A percentile compares a stretch with the other conserved stretches of the same genome.
These are phyloP conservation scores for Scomber japonicus DNA, from an alignment of 2,113 vertebrate species.

Conservation along the genomic window DNA sequence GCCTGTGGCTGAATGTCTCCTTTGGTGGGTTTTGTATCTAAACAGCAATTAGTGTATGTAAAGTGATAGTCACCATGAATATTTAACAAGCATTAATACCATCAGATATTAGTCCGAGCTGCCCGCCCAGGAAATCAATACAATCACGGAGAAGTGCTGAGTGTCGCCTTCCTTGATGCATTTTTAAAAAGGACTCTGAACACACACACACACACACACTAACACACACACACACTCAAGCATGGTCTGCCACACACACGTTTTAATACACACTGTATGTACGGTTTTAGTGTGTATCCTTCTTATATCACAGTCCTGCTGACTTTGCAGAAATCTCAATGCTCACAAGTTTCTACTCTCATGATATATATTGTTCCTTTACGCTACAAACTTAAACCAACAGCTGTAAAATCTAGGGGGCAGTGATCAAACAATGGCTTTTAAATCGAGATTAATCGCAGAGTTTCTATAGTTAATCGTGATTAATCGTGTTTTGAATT, in stretches of 20 bases:
- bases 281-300: no score
- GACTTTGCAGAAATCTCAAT: background rate
- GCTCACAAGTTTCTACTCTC: no score
- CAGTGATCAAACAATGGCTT: no score
- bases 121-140: conserved; percentile 63
- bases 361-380: background rate
- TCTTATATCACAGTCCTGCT: background rate
- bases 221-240: background rate
- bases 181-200: conserved; percentile 58
- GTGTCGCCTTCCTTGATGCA: conserved; percentile 48
- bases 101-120: conserved; percentile 48
- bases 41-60: conserved; percentile 23
- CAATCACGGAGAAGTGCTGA: conserved; percentile 69
- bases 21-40: background rate
- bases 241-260: no score
- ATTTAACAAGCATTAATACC: conserved; percentile 71
- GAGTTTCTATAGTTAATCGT: no score
- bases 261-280: background rate
- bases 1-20: background rate
- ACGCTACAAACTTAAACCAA: no score
- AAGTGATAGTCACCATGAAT: conserved; percentile 67
- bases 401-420: no score
- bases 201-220: conserved; percentile 16
- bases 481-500: no score
- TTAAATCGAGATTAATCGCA: no score